Base-by-base conservation (phyloP, 2,888 invertebrate genomes). In the Phyto melanocephala region DNA sequence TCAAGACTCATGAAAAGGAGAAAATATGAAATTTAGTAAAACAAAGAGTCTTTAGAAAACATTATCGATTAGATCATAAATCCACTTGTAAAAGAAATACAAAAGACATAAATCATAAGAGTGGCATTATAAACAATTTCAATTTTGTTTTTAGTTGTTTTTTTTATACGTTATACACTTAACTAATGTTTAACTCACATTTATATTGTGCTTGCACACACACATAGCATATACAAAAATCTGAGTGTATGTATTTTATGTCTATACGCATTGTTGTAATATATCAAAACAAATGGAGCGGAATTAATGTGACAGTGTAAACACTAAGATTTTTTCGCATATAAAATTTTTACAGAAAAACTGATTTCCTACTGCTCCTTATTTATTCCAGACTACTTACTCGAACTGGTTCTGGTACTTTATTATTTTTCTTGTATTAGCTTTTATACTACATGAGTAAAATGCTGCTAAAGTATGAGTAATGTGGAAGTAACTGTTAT, bases 211-310 rank as follows among this genome's bases (percentile, higher is more conserved):
- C 20, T 10, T 8, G 47, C 11, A 35, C 52, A 37, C 28, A 20
- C 15, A 15, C 24, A 15, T 67, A 40, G 60, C 8, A 10, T 15
- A 24, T 40, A n/a, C n/a, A n/a, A n/a, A n/a, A n/a, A n/a, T n/a
- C n/a, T n/a, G 56, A 45, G 33, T 50, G 33, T 79, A 11, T 58
- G 58, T 37, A 13, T 42, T 67, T 42, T 17, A 60, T 37, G 35
- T 80, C 52, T 74, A 15, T 60, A 54, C 24, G 65, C 72, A 37
- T 68, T 74, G 52, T 68, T 74, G 52, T 80, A 82, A 82, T 82
- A 71, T 82, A 82, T 82, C 82, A 79, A 67, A 70, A 56, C 79
- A 82, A 82, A 82, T 82, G 82, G 82, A 79, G 82, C 79, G 71
- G 82, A 82, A 82, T 82, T 82, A 82, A 82, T 82, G 75, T 76